Base-by-base conservation (phyloP, 2,888 invertebrate species). In the Cyclophora albipunctata region DNA sequence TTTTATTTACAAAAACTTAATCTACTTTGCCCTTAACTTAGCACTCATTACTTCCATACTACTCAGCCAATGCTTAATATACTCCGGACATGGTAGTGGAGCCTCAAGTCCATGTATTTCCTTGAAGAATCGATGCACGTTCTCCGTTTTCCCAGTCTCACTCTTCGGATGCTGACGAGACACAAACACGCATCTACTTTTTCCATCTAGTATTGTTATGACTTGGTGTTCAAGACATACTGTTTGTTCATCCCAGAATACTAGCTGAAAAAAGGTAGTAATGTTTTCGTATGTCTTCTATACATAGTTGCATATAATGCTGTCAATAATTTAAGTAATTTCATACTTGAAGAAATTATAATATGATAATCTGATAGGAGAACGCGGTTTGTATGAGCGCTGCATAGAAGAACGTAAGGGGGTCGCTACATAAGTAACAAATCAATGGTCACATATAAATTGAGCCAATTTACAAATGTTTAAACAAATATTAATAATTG, bases 211-310 rank as follows among this genome's bases (percentile, higher is more conserved):
- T 3, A 93, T 83, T 0, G 94, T 93, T 34, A 94, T 82, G 60
- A 96, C 93, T 57, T 93, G 91, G 74, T 97, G 96, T 74, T 96
- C 95, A 89, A 96, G 91, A 73, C 93, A 97, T 50, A 97, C 90
- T 35, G 93, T 92, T 62, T 92, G 91, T 3, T 93, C 92, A 73
- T 96, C 96, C 96, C 96, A 97, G 72, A 94, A 95, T 49, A 95
- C 90, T 47, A 96, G 91, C 94, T 95, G 79, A 73, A 80, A 78
- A n/a, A n/a, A n/a, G n/a, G n/a, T n/a, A n/a, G n/a, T n/a, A n/a
- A n/a, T n/a, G n/a, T n/a, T n/a, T n/a, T n/a, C n/a, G n/a, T n/a
- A n/a, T n/a, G n/a, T n/a, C n/a, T n/a, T n/a, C n/a, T n/a, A n/a
- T n/a, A n/a, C n/a, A n/a, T n/a, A n/a, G n/a, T n/a, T n/a, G n/a